Percentiles rank a stretch among this genome's conserved stretches.
Conservation (phyloP, 2,888 invertebrate species). For the Hipparchia semele region DNA sequence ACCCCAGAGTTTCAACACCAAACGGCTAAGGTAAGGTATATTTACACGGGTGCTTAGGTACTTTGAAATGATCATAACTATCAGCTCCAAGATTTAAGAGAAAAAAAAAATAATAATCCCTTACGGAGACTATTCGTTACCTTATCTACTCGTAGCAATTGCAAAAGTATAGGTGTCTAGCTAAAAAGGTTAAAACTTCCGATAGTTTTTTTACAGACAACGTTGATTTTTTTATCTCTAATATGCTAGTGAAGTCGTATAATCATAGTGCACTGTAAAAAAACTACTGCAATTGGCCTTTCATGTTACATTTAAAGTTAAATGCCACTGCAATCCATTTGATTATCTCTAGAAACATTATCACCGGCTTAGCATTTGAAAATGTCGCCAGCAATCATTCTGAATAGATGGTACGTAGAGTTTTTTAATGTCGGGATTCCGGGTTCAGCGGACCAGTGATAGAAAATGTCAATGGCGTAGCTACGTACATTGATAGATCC, state of each 20-base stretch:
- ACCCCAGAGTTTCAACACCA: too few relatives aligned
- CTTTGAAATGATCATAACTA: too few relatives aligned
- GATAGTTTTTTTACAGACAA: too few relatives aligned
- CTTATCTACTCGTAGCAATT: too few relatives aligned
- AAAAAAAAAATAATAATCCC: too few relatives aligned
- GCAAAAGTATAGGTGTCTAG: too few relatives aligned
- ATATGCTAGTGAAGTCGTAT: conserved; percentile 7
- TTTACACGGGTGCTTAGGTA: too few relatives aligned
- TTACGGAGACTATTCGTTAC: too few relatives aligned
- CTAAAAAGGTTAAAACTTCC: too few relatives aligned
- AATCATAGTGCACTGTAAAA: conserved; percentile 5
- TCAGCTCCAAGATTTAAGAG: too few relatives aligned
- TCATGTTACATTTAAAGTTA: conserved; percentile 12
- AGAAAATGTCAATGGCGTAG: conserved; percentile 72
- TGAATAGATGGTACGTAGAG: conserved; percentile 44
- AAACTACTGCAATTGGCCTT: conserved; percentile 17
- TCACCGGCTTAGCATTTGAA: conserved; percentile 41
- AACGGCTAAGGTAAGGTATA: too few relatives aligned
- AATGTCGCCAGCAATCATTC: conserved; percentile 47
- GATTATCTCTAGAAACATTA: conserved; percentile 29
- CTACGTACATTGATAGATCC: conserved; percentile 58
- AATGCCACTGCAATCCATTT: conserved; percentile 35
- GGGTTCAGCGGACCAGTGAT: conserved; percentile 68
- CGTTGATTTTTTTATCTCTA: background rate
- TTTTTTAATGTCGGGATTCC: conserved; percentile 65